phyloP scores from a whole-genome alignment of 2,888 invertebrate genomes.

The Idaea straminata region DNA sequence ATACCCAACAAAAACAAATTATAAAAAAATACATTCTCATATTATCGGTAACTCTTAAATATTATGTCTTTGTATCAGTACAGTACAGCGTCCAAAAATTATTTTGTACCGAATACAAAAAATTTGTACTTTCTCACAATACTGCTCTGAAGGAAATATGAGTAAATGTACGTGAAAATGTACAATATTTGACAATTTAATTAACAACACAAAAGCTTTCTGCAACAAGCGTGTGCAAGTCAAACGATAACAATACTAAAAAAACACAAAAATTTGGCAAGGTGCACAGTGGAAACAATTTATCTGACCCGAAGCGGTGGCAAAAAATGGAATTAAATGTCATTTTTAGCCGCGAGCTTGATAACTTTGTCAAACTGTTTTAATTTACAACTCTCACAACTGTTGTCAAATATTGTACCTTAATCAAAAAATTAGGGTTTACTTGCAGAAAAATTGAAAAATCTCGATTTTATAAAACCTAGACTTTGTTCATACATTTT shows the following conservation, averaged over 20 bases:
- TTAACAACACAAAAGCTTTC: neutral
- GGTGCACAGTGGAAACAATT: neutral
- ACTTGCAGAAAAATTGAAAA: too few relatives aligned
- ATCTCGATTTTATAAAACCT: too few relatives aligned
- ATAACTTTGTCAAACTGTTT: neutral
- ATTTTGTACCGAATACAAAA: constrained; percentile 15
- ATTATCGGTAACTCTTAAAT: constrained; percentile 14
- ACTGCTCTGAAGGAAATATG: constrained; percentile 32
- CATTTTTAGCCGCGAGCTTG: neutral
- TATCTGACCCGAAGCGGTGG: neutral
- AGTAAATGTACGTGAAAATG: constrained; percentile 4
- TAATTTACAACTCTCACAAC: neutral
- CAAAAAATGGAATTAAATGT: neutral
- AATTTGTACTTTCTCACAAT: constrained; percentile 37
- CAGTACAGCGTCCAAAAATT: neutral
- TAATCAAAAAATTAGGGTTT: neutral
- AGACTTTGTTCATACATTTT: too few relatives aligned
- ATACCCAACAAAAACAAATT: constrained; percentile 11
- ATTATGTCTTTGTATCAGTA: constrained; percentile 1
- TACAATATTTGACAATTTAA: neutral
- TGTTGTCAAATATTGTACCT: neutral
- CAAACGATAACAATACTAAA: neutral
- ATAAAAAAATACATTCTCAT: neutral
- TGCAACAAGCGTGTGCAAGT: neutral
- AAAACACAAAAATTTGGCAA: neutral